Conservation (phyloP, 2,113 vertebrate species). For the Brachypteracias leptosomus region DNA sequence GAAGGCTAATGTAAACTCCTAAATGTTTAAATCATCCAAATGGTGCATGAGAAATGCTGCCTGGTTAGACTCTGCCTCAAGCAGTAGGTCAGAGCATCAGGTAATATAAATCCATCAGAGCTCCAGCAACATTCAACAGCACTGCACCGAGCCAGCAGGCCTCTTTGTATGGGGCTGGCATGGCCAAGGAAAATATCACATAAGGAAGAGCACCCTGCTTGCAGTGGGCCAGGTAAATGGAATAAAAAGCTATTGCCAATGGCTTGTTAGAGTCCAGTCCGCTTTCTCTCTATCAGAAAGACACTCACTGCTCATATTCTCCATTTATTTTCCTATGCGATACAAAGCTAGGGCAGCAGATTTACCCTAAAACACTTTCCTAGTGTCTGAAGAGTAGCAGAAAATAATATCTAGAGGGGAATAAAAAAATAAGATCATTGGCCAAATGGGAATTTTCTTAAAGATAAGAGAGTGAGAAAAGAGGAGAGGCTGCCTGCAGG, state of each 20-base stretch:
- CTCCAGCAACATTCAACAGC: background rate
- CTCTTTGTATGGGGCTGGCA: background rate
- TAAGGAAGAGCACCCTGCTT: background rate
- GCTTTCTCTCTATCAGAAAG: background rate
- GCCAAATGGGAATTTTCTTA: background rate
- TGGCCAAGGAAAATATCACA: background rate
- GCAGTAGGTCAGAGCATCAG: background rate
- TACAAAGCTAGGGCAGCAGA: background rate
- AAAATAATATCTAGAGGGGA: background rate
- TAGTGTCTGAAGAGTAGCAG: background rate
- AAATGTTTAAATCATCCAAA: slow-evolving; percentile 25
- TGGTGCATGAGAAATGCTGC: background rate
- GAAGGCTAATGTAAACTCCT: background rate
- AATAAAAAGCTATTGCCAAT: background rate
- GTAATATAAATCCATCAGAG: background rate
- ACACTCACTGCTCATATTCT: background rate
- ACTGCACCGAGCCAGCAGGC: background rate
- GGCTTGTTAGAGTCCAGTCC: background rate
- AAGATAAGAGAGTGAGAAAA: background rate
- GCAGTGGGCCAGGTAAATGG: background rate
- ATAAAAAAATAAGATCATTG: background rate
- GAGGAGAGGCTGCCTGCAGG: background rate
- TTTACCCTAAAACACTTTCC: background rate
- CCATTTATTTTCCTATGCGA: background rate
- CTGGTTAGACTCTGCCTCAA: background rate